Percentiles rank a stretch among this genome's conserved stretches.
Conservation (phyloP, 2,888 invertebrate genomes). For the Trypoxylon attenuatum region DNA sequence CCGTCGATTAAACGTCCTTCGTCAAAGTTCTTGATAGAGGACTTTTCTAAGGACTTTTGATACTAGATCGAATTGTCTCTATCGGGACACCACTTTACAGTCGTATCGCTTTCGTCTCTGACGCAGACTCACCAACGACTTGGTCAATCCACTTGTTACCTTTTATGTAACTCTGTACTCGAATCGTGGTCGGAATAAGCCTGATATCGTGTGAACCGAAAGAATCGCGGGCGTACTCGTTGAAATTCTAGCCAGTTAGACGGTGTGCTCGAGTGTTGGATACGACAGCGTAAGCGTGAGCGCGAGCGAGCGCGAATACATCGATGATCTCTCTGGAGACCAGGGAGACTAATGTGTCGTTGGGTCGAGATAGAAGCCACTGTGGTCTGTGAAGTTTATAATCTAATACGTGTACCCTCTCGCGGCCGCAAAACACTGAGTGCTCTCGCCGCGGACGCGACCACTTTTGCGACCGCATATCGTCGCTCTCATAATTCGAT, state of each 20-base stretch:
- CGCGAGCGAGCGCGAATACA: conserved; percentile 1
- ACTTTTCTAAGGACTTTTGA: too few relatives aligned
- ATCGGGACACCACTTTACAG: too few relatives aligned
- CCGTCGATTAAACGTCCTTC: too few relatives aligned
- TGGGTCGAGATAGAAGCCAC: conserved; percentile 54
- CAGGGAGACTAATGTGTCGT: conserved; percentile 62
- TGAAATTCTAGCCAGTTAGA: conserved; percentile 51
- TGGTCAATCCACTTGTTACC: too few relatives aligned
- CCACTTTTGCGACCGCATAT: conserved; percentile 69
- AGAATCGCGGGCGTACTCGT: conserved; percentile 29
- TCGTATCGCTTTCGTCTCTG: too few relatives aligned
- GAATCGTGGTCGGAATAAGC: neutral
- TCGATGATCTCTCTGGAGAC: conserved; percentile 55
- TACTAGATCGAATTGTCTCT: too few relatives aligned
- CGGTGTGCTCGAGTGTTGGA: conserved; percentile 19
- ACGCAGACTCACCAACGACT: too few relatives aligned
- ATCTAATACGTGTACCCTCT: conserved; percentile 70
- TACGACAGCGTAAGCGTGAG: conserved; percentile 47
- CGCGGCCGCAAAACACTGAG: conserved; percentile 68
- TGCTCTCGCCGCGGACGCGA: conserved; percentile 69
- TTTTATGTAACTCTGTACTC: neutral
- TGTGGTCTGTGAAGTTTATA: conserved; percentile 72
- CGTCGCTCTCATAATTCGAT: conserved; percentile 70
- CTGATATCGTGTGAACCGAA: neutral
- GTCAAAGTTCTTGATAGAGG: too few relatives aligned